Percentiles rank a stretch among this genome's conserved stretches.
Evolutionary conservation across 2,888 invertebrate genomes (phyloP).

Genomic region (Gnatocerus cornutus): DNA sequence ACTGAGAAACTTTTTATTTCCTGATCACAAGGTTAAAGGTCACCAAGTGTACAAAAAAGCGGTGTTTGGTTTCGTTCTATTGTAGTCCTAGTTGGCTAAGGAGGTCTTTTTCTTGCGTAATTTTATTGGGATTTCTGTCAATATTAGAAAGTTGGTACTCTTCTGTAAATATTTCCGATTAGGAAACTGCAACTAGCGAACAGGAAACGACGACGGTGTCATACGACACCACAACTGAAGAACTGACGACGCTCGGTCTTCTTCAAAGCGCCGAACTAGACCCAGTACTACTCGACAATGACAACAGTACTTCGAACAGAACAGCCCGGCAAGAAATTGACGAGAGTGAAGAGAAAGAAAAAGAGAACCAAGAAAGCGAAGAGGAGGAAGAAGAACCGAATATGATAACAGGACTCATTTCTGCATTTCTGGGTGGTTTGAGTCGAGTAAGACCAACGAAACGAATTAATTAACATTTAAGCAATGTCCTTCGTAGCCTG

Average conservation of each 20-base stretch:
- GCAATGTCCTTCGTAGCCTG: constrained; percentile 61
- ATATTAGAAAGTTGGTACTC: constrained; percentile 39
- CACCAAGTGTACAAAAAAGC: not conserved
- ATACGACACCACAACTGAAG: constrained; percentile 19
- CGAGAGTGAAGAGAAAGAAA: constrained; percentile 18
- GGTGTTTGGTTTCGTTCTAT: constrained; percentile 26
- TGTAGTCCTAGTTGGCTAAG: constrained; percentile 21
- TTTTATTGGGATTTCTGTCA: constrained; percentile 28
- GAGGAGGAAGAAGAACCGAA: constrained; percentile 66
- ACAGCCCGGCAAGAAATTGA: constrained; percentile 27
- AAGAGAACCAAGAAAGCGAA: constrained; percentile 54
- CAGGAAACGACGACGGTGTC: constrained; percentile 26
- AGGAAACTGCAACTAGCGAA: constrained; percentile 19
- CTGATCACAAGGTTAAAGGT: constrained; percentile 20
- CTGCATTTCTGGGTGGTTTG: constrained; percentile 68
- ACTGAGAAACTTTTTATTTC: constrained; percentile 15
- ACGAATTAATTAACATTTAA: not conserved
- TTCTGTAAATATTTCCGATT: constrained; percentile 39
- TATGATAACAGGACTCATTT: constrained; percentile 66
- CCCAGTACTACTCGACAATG: constrained; percentile 20
- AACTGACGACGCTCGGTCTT: constrained; percentile 9
- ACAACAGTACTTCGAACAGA: constrained; percentile 20
- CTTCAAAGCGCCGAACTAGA: constrained; percentile 5
- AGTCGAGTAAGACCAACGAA: constrained; percentile 63
- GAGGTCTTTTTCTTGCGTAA: constrained; percentile 37